Evolutionary conservation across 2,888 invertebrate genomes (phyloP).

Genomic region (Thelaira solivaga): DNA sequence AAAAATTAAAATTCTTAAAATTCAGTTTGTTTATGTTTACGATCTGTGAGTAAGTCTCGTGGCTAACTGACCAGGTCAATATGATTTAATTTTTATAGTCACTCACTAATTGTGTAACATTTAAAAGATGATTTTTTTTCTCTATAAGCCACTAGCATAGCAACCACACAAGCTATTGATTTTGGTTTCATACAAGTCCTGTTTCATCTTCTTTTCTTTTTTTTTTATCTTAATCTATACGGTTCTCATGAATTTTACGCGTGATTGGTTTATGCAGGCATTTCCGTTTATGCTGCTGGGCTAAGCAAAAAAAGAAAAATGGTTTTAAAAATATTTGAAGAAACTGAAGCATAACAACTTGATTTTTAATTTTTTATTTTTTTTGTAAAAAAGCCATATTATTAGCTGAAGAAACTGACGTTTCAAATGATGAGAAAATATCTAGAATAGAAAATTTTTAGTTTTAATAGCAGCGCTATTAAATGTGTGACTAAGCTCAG

Average conservation of each 20-base stretch:
- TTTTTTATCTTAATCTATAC: conserved; percentile 13
- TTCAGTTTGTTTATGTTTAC: too few relatives aligned
- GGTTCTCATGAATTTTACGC: conserved; percentile 54
- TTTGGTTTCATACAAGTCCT: conserved; percentile 11
- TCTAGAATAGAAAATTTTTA: too few relatives aligned
- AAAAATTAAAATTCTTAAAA: too few relatives aligned
- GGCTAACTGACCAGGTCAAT: conserved; percentile 28
- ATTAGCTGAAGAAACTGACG: too few relatives aligned
- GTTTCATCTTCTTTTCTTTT: not conserved
- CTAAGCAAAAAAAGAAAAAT: conserved; percentile 2
- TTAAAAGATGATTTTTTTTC: conserved; percentile 3
- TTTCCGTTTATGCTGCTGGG: conserved; percentile 55
- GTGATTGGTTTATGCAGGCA: conserved; percentile 52
- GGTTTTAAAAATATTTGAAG: not conserved
- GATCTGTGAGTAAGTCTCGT: too few relatives aligned
- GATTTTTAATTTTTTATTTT: not conserved
- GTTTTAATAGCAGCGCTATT: too few relatives aligned
- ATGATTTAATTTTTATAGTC: conserved; percentile 11
- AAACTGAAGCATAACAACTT: conserved; percentile 42
- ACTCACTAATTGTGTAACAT: conserved; percentile 22
- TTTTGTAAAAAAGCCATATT: too few relatives aligned
- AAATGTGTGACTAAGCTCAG: too few relatives aligned
- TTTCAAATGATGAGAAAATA: too few relatives aligned
- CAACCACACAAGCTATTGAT: conserved; percentile 18
- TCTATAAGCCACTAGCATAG: not conserved